A percentile compares a stretch with the other conserved stretches of the same genome.
These are phyloP conservation scores for Engraulis encrasicolus DNA, from an alignment of 2,113 vertebrate species.

Conservation along the genomic window DNA sequence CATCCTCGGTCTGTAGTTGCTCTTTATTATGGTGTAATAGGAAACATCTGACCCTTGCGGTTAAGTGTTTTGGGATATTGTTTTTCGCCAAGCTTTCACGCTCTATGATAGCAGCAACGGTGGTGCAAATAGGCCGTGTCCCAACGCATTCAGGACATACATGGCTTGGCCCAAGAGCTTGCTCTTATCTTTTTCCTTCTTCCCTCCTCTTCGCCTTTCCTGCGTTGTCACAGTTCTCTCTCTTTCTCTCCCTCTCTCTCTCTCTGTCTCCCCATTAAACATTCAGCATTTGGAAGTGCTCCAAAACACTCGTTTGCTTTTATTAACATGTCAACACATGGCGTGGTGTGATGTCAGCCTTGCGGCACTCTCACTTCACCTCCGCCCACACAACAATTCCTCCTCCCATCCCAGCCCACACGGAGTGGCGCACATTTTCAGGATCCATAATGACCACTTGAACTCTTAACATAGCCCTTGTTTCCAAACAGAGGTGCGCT, in stretches of 20 bases:
- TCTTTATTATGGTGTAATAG: not conserved
- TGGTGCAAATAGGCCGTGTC: not conserved
- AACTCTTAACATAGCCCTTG: slow-evolving; percentile 58
- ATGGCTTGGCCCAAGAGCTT: not conserved
- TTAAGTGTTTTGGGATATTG: not conserved
- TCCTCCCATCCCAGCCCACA: slow-evolving; percentile 46
- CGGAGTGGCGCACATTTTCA: slow-evolving; percentile 38
- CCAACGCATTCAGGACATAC: not conserved
- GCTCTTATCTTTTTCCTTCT: slow-evolving; percentile 51
- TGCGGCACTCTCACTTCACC: slow-evolving; percentile 51
- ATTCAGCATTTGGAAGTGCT: slow-evolving; percentile 67
- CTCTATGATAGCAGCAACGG: not conserved
- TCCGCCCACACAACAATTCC: slow-evolving; percentile 47
- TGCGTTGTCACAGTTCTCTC: slow-evolving; percentile 52
- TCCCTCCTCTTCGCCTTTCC: slow-evolving; percentile 56
- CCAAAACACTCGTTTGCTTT: slow-evolving; percentile 66
- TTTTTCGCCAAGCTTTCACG: not conserved
- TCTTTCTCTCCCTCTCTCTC: slow-evolving; percentile 49
- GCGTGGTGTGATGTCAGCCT: slow-evolving; percentile 58
- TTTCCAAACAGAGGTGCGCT: slow-evolving; percentile 58
- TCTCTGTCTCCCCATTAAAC: slow-evolving; percentile 57
- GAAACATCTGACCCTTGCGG: not conserved
- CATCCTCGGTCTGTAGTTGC: not conserved
- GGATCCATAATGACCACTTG: slow-evolving; percentile 72
- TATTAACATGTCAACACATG: slow-evolving; percentile 66